Conservation (phyloP, 2,113 vertebrate genomes). For the Empidonax alnorum region DNA sequence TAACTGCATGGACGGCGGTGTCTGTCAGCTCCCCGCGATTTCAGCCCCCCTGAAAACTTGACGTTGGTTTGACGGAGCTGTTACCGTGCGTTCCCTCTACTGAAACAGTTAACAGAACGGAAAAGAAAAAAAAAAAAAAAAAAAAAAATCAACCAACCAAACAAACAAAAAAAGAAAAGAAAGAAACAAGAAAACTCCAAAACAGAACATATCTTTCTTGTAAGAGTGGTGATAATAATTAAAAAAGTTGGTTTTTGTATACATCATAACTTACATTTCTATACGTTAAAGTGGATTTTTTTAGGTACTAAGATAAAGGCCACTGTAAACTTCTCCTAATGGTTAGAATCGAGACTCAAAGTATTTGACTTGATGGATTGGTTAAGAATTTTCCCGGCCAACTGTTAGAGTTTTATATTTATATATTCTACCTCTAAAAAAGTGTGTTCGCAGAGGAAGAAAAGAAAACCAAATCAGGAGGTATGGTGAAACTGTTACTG, state of each 20-base stretch:
- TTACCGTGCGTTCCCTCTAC: neutral
- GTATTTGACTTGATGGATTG: neutral
- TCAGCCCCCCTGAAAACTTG: neutral
- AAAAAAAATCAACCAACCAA: neutral
- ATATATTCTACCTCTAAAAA: neutral
- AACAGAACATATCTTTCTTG: neutral
- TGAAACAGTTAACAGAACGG: neutral
- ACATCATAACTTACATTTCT: too few relatives aligned
- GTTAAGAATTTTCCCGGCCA: neutral
- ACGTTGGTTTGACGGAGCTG: neutral
- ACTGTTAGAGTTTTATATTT: neutral
- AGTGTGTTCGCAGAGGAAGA: neutral
- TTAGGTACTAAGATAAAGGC: neutral
- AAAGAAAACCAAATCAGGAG: neutral
- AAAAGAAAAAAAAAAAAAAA: neutral
- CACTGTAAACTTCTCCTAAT: neutral
- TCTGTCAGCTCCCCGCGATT: neutral
- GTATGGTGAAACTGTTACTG: neutral
- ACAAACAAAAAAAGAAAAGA: too few relatives aligned
- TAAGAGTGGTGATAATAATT: neutral
- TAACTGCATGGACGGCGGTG: accelerated
- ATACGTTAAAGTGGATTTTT: neutral
- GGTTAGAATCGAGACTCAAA: neutral
- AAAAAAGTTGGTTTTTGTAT: neutral
- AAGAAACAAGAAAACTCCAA: too few relatives aligned